These are phyloP conservation scores for Calephelis nemesis DNA, from an alignment of 1,140 invertebrate genomes.

Conservation along the genomic window DNA sequence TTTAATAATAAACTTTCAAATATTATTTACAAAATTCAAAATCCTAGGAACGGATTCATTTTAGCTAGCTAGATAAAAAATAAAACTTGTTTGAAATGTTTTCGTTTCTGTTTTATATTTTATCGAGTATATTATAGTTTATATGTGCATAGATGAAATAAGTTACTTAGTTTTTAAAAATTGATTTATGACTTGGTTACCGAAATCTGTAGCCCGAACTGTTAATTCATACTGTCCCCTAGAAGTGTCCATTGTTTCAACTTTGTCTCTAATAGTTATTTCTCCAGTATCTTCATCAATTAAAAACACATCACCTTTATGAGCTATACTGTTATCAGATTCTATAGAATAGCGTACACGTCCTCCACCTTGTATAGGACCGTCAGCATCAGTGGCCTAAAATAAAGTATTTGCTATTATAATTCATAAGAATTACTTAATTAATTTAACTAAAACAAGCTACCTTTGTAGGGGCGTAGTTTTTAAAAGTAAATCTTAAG, in stretches of 20 bases:
- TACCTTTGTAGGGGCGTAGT: neutral
- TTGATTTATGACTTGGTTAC: constrained; percentile 48
- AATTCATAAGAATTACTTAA: too few species aligned
- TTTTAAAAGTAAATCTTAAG: too few species aligned
- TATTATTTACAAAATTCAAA: too few species aligned
- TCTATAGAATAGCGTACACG: constrained; percentile 83
- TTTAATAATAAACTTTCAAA: too few species aligned
- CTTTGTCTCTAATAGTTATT: constrained; percentile 82
- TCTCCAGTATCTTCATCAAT: constrained; percentile 86
- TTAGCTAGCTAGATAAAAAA: too few species aligned
- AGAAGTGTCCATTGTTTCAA: constrained; percentile 85
- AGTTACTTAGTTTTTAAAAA: too few species aligned
- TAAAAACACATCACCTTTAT: constrained; percentile 77
- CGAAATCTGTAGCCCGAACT: constrained; percentile 86
- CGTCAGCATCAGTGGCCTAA: constrained; percentile 85
- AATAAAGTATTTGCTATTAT: constrained; percentile 26
- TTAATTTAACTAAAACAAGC: too few species aligned
- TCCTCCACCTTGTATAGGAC: constrained; percentile 84
- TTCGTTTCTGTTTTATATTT: too few species aligned
- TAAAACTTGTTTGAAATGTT: too few species aligned
- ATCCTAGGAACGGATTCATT: too few species aligned
- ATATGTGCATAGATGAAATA: too few species aligned
- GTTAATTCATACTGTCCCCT: constrained; percentile 86
- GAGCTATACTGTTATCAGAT: constrained; percentile 84
- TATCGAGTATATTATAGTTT: too few species aligned